Evolutionary conservation across 2,113 vertebrate genomes (phyloP).

Genomic region (Hystrix cristata): DNA sequence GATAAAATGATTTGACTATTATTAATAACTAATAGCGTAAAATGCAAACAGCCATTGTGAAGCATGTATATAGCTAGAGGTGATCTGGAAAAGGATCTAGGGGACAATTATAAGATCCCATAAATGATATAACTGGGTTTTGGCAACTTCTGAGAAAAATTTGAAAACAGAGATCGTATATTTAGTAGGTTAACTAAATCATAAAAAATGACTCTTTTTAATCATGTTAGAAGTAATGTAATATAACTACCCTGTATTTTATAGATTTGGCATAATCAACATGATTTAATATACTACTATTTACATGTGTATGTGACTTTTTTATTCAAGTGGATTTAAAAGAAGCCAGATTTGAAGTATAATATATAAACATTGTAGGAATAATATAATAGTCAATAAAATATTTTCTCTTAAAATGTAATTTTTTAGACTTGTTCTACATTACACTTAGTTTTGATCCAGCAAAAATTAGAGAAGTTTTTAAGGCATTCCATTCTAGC

Average conservation of each 20-base stretch:
- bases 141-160: constrained; percentile 63
- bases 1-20: background rate
- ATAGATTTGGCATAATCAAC: constrained; percentile 62
- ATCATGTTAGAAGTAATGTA: constrained; percentile 57
- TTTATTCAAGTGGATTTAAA: background rate
- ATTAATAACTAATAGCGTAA: constrained; percentile 60
- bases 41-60: background rate
- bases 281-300: constrained; percentile 58
- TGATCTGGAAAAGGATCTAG: constrained; percentile 39
- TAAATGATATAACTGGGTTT: constrained; percentile 59
- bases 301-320: background rate
- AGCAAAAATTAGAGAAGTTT: background rate
- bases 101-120: constrained; percentile 53
- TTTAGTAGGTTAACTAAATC: constrained; percentile 65
- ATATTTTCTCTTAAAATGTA: background rate
- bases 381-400: background rate
- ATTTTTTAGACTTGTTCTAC: background rate
- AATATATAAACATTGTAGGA: background rate
- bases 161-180: constrained; percentile 59
- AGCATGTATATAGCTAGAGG: background rate
- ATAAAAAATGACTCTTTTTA: constrained; percentile 56
- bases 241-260: constrained; percentile 62
- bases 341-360: background rate
- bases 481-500: background rate
- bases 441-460: background rate